Base-by-base conservation (phyloP, 1,140 invertebrate genomes). In the Anagrus nilaparvatae region DNA sequence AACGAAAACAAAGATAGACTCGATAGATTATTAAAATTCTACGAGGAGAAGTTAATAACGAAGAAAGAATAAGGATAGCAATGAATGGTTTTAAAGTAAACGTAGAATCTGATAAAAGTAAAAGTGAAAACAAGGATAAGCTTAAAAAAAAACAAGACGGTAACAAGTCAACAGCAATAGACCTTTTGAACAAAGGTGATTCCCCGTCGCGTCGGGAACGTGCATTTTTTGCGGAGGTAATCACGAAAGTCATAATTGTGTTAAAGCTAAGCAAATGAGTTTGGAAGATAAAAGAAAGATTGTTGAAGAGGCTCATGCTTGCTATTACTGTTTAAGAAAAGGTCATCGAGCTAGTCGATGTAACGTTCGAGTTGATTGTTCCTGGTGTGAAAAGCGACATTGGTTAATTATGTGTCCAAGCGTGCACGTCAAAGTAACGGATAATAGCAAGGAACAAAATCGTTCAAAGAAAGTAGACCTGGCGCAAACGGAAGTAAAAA, bases 21-120 rank as follows among this genome's bases (percentile, higher is more conserved):
- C 5, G 33, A 33, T 0, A 39, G 46, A 8, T 16, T 62, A 14
- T 39, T 62, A 33, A 19, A 32, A n/a, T 60, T 59, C 36, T 31
- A 60, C 5, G 29, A 45, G 39, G n/a, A 0, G 51, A 58, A 37
- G 54, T 59, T 5, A 37, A 54, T 19, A 45, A 47, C 5, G 52
- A 61, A 44, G 44, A 59, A 17, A 25, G 52, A 16, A 52, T 57
- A 16, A 23, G 30, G 0, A 43, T 60, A 17, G 50, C 49, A 16
- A 25, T 48, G 10, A 21, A 16, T 13, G 46, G 43, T 31, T 52
- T 55, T 14, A 17, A n/a, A 1, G 17, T 13, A 8, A 12, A n/a
- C n/a, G n/a, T n/a, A n/a, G n/a, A n/a, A n/a, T n/a, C n/a, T n/a
- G n/a, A n/a, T n/a, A n/a, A n/a, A n/a, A n/a, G n/a, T n/a, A n/a